Conservation (phyloP, 2,888 invertebrate species). For the Drosophila flavopinicola region DNA sequence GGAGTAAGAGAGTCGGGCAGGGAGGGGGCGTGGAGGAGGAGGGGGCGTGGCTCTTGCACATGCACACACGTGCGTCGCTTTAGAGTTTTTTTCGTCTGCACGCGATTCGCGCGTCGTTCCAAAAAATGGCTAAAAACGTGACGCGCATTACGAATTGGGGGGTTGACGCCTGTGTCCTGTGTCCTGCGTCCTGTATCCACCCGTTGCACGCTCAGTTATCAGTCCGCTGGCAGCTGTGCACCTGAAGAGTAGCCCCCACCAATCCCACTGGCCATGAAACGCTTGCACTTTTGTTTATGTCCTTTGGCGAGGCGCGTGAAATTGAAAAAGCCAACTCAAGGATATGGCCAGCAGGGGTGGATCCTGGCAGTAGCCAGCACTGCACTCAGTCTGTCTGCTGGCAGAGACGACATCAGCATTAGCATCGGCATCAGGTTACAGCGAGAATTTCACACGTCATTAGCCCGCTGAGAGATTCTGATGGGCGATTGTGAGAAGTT, state of each 20-base stretch:
- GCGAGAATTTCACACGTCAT: constrained; percentile 69
- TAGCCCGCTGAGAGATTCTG: constrained; percentile 45
- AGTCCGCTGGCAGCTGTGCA: constrained; percentile 17
- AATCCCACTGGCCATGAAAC: constrained; percentile 36
- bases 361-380: constrained; percentile 16
- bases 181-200: background rate
- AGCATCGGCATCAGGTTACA: constrained; percentile 53
- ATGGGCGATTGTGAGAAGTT: background rate
- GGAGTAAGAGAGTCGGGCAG: background rate
- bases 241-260: constrained; percentile 29
- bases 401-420: constrained; percentile 53
- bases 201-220: background rate
- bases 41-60: constrained; percentile 34
- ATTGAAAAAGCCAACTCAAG: constrained; percentile 57
- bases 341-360: constrained; percentile 7
- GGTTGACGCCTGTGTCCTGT: constrained; percentile 29
- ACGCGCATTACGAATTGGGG: constrained; percentile 57
- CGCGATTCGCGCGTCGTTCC: constrained; percentile 37
- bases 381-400: constrained; percentile 26
- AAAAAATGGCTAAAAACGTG: constrained; percentile 71
- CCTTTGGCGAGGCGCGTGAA: constrained; percentile 55
- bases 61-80: constrained; percentile 59
- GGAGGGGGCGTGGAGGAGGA: background rate
- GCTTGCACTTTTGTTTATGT: constrained; percentile 73
- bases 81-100: constrained; percentile 63